Base-by-base conservation (phyloP, 2,113 vertebrate genomes). In the Embiotoca jacksoni region DNA sequence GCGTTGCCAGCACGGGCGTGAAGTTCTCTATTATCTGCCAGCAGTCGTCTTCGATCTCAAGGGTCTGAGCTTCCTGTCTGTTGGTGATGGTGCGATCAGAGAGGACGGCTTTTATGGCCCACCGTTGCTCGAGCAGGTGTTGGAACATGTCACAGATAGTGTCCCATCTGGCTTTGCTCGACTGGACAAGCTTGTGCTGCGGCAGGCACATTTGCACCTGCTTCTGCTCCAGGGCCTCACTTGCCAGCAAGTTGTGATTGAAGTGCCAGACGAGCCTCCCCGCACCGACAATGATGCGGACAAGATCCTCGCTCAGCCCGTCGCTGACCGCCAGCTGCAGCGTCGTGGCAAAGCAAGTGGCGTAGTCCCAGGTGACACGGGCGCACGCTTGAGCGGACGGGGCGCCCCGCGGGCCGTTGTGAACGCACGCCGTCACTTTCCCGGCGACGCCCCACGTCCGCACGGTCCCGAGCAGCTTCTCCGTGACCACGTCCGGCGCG, bases 11-110 rank as follows among this genome's bases (percentile, higher is more conserved):
- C 71, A 91, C 90, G 0, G 90, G 88, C 23, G 80, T 85, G 37
- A 92, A 91, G 50, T 91, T 92, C 32, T 86, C 88, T 41, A 91
- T 90, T 6, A 89, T 80, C 77, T 92, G 88, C 90, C 88, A 93
- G 76, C 81, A 87, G 9, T 93, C 85, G 2, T 92, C 90, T 70
- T 74, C 86, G 1, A 92, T 87, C 73, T 93, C 90, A 1, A 92
- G 86, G 3, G 39, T 72, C 62, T 87, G 91, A 2, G 88, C 90
- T 55, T 90, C 82, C 37, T 82, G 84, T 41, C 83, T 73, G 77
- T 75, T 89, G 31, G 87, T 91, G 59, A 89, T 15, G 0, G 66
- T 85, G 39, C 79, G 88, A 36, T 93, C 88, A 0, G 89, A 92
- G 32, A 93, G 87, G 44, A 93, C 89, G 0, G 90, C 92, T 89